Conservation (phyloP, 1,140 invertebrate genomes). For the Trichomalopsis sarcophagae region DNA sequence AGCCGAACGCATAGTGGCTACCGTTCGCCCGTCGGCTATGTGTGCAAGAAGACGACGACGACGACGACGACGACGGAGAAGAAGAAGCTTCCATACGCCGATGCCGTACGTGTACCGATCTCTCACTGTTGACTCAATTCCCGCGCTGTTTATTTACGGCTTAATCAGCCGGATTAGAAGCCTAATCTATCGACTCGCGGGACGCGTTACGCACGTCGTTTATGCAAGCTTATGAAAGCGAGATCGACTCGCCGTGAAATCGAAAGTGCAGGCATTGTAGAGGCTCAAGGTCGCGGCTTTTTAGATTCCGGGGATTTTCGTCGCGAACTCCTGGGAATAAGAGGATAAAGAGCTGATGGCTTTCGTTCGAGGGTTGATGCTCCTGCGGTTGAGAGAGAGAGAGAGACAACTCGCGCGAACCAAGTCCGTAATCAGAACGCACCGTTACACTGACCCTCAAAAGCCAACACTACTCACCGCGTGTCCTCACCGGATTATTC, state of each 20-base stretch:
- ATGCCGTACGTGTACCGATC: background rate
- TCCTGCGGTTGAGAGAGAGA: no score
- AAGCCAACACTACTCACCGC: no score
- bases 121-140: background rate
- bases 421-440: no score
- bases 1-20: background rate
- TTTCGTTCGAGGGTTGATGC: background rate
- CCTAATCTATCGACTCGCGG: background rate
- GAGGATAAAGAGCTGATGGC: background rate
- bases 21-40: background rate
- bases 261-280: background rate
- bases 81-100: background rate
- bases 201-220: background rate
- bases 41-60: no score
- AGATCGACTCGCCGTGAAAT: conserved; percentile 1
- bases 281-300: background rate
- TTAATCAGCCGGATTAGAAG: conserved; percentile 25
- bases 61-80: background rate
- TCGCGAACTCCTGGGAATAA: background rate
- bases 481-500: no score
- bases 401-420: no score
- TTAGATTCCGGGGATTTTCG: background rate
- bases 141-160: conserved; percentile 17
- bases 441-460: no score
- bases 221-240: background rate